Base-by-base conservation (phyloP, 2,113 vertebrate species). In the Vireo altiloquus region DNA sequence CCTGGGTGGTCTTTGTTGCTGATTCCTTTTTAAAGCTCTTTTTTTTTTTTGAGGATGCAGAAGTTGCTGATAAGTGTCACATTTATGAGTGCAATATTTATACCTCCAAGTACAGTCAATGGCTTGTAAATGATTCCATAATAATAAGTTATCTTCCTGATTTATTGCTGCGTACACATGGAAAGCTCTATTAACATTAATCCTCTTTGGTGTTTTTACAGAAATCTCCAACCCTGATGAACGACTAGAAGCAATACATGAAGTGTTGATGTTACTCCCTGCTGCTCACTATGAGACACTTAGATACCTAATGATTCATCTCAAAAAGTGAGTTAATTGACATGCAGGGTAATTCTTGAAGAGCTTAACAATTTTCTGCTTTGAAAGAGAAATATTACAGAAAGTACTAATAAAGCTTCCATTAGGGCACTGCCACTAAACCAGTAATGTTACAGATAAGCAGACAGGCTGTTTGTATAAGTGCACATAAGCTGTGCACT, bases 221-320 rank as follows among this genome's bases (percentile, higher is more conserved):
- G 99, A 99, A 98, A 98, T 99, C 95, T 97, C 97, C 89, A 99
- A 98, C 91, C 97, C 98, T 53, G 99, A 99, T 47, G 98, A 98
- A 97, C 98, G 99, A 96, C 97, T 99, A 93, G 99, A 99, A 98
- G 99, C 99, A 6, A 97, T 99, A 94, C 99, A 99, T 14, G 99
- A 99, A 80, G 97, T 98, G 78, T 95, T 99, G 95, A 97, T 99
- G 97, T 97, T 99, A 94, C 99, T 99, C 92, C 99, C 99, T 37
- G 99, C 99, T 14, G 99, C 99, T 69, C 99, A 99, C 97, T 99
- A 99, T 0, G 99, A 99, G 98, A 99, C 99, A 30, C 98, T 99
- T 60, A 98, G 99, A 70, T 99, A 98, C 97, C 98, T 99, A 91
- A 99, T 99, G 99, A 99, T 98, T 96, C 99, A 99, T 95, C 98